Conservation (phyloP, 2,888 invertebrate species). For the Camponotus fellah region DNA sequence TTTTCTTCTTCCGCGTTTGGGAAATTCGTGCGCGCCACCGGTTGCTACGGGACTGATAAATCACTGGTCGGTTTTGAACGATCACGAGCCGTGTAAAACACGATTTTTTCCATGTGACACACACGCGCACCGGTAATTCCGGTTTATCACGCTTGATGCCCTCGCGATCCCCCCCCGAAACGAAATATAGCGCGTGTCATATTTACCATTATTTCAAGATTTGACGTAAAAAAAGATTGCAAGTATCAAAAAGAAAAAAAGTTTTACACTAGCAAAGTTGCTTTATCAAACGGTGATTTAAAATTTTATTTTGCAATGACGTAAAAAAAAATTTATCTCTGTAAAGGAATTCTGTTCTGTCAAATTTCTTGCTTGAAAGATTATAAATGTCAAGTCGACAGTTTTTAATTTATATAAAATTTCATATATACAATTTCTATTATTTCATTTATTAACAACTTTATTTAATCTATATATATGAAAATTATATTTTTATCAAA, state of each 20-base stretch:
- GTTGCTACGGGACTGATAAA: conserved; percentile 55
- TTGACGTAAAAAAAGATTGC: conserved; percentile 11
- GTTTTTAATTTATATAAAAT: background rate
- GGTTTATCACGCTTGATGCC: conserved; percentile 38
- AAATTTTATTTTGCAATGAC: background rate
- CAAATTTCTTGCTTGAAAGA: background rate
- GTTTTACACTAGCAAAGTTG: background rate
- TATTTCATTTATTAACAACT: too few species aligned
- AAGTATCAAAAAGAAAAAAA: background rate
- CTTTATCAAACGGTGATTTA: background rate
- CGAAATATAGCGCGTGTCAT: conserved; percentile 38
- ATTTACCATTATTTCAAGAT: conserved; percentile 36
- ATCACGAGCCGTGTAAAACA: conserved; percentile 53
- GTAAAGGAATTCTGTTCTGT: background rate
- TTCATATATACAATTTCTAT: too few species aligned
- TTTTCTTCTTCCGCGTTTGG: conserved; percentile 2
- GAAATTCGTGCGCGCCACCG: conserved; percentile 53
- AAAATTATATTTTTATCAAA: background rate
- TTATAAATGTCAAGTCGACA: background rate
- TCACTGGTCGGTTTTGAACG: conserved; percentile 55
- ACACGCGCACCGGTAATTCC: conserved; percentile 31
- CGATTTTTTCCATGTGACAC: conserved; percentile 47
- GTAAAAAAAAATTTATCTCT: background rate
- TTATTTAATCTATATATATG: too few species aligned
- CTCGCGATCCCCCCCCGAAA: background rate